Conservation (phyloP, 2,888 invertebrate species). For the Slavum lentiscoides region DNA sequence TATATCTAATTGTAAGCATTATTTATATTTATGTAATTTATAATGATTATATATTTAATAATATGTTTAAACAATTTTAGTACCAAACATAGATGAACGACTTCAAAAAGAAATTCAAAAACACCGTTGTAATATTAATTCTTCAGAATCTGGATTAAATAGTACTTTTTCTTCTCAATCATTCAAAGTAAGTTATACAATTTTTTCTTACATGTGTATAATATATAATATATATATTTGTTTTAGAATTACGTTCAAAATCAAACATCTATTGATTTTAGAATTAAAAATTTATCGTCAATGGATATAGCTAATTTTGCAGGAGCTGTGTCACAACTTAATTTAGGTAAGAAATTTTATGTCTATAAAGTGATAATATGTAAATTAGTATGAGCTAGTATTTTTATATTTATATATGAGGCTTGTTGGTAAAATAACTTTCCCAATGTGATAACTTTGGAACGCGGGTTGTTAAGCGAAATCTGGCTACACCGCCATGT, state of each 20-base stretch:
- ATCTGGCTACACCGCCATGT: too few relatives aligned
- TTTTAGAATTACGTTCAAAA: conserved; percentile 49
- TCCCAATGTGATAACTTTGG: too few relatives aligned
- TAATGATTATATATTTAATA: neutral
- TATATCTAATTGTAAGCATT: conserved; percentile 61
- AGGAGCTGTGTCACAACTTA: conserved; percentile 43
- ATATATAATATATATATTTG: neutral
- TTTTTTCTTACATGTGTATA: neutral
- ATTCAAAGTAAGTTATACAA: conserved; percentile 33
- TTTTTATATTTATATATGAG: too few relatives aligned
- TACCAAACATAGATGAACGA: conserved; percentile 40
- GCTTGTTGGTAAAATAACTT: too few relatives aligned
- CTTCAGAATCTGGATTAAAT: conserved; percentile 31
- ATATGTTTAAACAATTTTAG: conserved; percentile 4
- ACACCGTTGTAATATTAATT: conserved; percentile 25
- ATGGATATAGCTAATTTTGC: conserved; percentile 50
- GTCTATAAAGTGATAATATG: neutral
- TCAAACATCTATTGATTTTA: conserved; percentile 51
- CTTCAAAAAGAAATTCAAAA: conserved; percentile 48
- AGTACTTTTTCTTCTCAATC: conserved; percentile 48
- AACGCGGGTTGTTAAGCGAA: too few relatives aligned
- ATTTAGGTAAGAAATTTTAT: conserved; percentile 13
- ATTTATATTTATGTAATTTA: neutral
- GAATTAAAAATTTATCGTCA: conserved; percentile 50
- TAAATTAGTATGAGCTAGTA: neutral